These are phyloP conservation scores for Automeris io DNA, from an alignment of 2,888 invertebrate genomes.

Conservation along the genomic window DNA sequence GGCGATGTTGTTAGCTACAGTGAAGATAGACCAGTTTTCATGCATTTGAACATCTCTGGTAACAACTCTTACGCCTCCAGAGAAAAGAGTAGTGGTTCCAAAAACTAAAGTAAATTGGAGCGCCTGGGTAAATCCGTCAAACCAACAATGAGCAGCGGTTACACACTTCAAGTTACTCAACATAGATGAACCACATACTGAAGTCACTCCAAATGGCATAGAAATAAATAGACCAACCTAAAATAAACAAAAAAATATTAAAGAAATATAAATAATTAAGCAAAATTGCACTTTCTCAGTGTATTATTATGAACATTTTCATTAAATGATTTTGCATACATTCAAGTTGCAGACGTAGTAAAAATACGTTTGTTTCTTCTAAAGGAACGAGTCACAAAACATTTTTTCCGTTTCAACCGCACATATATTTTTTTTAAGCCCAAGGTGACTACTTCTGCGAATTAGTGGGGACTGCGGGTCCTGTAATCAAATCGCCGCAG, in stretches of 20 bases:
- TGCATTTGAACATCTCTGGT: slow-evolving; percentile 19
- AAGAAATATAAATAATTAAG: too few relatives aligned
- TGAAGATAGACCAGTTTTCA: slow-evolving; percentile 17
- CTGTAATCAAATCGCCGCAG: too few relatives aligned
- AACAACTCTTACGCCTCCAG: slow-evolving; percentile 21
- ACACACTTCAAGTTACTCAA: slow-evolving; percentile 13
- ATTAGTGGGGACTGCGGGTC: too few relatives aligned
- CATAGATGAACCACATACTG: slow-evolving; percentile 23
- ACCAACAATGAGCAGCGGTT: slow-evolving; percentile 22
- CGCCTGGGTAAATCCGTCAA: slow-evolving; percentile 12
- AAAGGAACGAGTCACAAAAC: too few relatives aligned
- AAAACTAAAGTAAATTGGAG: slow-evolving; percentile 15
- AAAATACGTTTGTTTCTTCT: too few relatives aligned
- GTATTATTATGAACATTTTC: too few relatives aligned
- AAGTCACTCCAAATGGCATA: slow-evolving; percentile 14
- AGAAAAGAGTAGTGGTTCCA: slow-evolving; percentile 19
- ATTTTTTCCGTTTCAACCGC: too few relatives aligned
- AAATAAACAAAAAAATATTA: neutral
- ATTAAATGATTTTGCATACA: too few relatives aligned
- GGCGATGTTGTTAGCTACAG: slow-evolving; percentile 24
- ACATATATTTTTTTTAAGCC: too few relatives aligned
- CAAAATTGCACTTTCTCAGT: too few relatives aligned
- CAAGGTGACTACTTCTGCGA: too few relatives aligned
- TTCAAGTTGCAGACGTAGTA: too few relatives aligned
- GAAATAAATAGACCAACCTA: slow-evolving; percentile 23